phyloP scores from a whole-genome alignment of 30 jellyfish, hydroid and myxozoan genomes.

The Morbakka virulenta region DNA sequence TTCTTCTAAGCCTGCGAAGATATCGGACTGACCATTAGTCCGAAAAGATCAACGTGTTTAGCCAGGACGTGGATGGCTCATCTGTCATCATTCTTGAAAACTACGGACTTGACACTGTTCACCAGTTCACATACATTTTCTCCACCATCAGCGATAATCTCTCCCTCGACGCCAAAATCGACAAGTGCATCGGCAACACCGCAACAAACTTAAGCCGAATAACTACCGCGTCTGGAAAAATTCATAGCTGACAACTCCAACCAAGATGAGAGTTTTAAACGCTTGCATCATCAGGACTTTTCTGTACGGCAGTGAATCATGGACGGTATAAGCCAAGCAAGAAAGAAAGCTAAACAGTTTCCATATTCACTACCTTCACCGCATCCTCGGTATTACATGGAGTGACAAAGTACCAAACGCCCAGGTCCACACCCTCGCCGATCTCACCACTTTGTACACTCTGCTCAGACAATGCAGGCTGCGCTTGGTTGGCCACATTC shows the following conservation, averaged over 20 bases:
- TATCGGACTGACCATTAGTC: too few relatives aligned
- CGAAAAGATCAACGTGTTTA: too few relatives aligned
- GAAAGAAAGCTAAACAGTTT: too few relatives aligned
- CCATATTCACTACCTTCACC: too few relatives aligned
- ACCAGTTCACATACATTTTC: neutral
- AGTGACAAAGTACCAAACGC: neutral
- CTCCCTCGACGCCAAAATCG: neutral
- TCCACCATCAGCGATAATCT: neutral
- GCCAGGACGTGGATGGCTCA: too few relatives aligned
- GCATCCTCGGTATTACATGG: neutral
- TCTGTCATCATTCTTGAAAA: neutral
- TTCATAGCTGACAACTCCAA: neutral
- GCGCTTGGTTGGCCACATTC: too few relatives aligned
- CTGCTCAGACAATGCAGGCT: too few relatives aligned
- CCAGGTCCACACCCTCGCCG: too few relatives aligned
- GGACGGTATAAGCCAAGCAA: neutral
- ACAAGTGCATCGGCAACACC: too few relatives aligned
- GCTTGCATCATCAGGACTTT: neutral
- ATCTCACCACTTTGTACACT: too few relatives aligned
- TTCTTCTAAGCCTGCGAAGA: too few relatives aligned
- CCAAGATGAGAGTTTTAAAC: neutral
- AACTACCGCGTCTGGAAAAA: neutral
- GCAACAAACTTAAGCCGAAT: too few relatives aligned
- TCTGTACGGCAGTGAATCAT: conserved; percentile 3
- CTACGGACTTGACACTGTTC: neutral